Evolutionary conservation across 1,140 invertebrate species (phyloP).

Genomic region (Drosophila subpulchrella): DNA sequence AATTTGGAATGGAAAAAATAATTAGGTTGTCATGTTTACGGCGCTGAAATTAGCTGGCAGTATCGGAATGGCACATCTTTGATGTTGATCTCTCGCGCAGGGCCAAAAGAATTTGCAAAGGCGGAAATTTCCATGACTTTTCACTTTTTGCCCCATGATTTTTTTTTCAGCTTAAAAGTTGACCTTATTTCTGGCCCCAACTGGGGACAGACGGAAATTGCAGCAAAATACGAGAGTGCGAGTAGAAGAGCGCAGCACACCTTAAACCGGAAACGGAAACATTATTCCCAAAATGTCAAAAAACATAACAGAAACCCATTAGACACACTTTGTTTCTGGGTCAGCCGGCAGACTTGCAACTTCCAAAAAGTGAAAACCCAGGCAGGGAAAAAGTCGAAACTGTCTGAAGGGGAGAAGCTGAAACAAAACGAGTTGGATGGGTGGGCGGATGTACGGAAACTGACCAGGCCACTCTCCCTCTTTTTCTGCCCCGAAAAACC

Average conservation of each 20-base stretch:
- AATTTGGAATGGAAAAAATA: slow-evolving; percentile 64
- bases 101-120: slow-evolving; percentile 14
- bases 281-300: slow-evolving; percentile 83
- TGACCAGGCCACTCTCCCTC: slow-evolving; percentile 32
- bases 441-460: slow-evolving; percentile 46
- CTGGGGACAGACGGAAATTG: slow-evolving; percentile 61
- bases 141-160: slow-evolving; percentile 21
- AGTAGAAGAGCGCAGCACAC: slow-evolving; percentile 54
- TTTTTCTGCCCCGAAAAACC: not conserved
- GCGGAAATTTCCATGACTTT: slow-evolving; percentile 49
- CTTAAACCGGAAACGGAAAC: slow-evolving; percentile 81
- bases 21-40: slow-evolving; percentile 82
- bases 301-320: slow-evolving; percentile 80
- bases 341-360: slow-evolving; percentile 52
- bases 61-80: slow-evolving; percentile 70
- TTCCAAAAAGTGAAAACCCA: slow-evolving; percentile 66
- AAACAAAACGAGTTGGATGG: slow-evolving; percentile 66
- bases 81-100: slow-evolving; percentile 53
- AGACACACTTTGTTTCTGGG: slow-evolving; percentile 80
- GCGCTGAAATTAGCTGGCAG: slow-evolving; percentile 78
- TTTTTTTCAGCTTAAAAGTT: slow-evolving; percentile 61
- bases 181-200: slow-evolving; percentile 53
- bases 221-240: slow-evolving; percentile 52
- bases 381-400: slow-evolving; percentile 42
- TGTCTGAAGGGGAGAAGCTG: slow-evolving; percentile 31